These are phyloP conservation scores for Melieria crassipennis DNA, from an alignment of 2,888 invertebrate species.

Conservation along the genomic window DNA sequence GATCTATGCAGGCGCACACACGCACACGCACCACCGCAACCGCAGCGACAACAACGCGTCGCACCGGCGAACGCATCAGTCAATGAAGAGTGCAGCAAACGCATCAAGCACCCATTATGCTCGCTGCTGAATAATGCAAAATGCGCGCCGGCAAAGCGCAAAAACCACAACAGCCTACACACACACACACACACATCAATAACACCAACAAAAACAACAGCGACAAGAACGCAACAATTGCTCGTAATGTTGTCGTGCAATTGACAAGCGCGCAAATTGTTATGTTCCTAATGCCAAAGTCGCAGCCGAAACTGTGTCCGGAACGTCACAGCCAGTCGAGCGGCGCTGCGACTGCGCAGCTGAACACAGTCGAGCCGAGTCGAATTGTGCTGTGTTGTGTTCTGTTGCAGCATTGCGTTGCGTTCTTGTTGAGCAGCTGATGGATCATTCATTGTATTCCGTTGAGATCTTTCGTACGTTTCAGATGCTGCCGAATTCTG, in stretches of 20 bases:
- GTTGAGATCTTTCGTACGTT: not conserved
- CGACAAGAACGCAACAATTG: slow-evolving; percentile 31
- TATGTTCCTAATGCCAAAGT: slow-evolving; percentile 30
- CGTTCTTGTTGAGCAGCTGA: not conserved
- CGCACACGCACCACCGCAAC: not conserved
- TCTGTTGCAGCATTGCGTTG: not conserved
- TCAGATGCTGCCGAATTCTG: too few relatives aligned
- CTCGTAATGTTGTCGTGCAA: slow-evolving; percentile 32
- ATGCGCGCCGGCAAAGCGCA: slow-evolving; percentile 13
- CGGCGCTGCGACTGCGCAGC: not conserved
- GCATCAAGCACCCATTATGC: slow-evolving; percentile 23
- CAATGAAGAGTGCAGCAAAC: not conserved
- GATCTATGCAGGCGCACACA: slow-evolving; percentile 10
- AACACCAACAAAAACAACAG: not conserved
- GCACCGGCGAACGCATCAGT: slow-evolving; percentile 12
- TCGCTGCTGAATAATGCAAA: slow-evolving; percentile 29
- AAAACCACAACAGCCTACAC: not conserved
- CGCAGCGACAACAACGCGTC: slow-evolving; percentile 18
- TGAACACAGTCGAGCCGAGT: slow-evolving; percentile 10
- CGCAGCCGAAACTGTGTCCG: slow-evolving; percentile 5
- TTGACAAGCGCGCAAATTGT: slow-evolving; percentile 35
- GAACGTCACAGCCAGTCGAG: not conserved
- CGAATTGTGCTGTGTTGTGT: not conserved
- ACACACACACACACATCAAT: not conserved
- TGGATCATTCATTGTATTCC: not conserved